These are phyloP conservation scores for Arenaria interpres DNA, from an alignment of 2,113 vertebrate genomes.

Conservation along the genomic window DNA sequence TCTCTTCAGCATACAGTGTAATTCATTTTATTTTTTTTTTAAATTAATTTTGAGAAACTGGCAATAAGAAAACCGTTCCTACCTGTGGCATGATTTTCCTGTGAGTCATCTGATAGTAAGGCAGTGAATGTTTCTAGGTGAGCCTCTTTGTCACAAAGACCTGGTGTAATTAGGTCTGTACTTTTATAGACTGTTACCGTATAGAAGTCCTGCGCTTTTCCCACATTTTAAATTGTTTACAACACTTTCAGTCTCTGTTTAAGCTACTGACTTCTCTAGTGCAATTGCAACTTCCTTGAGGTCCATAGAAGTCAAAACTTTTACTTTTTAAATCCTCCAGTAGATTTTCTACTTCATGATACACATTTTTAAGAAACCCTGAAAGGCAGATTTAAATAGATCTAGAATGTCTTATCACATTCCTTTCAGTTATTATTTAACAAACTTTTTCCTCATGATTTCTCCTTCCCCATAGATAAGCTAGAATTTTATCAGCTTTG, in stretches of 20 bases:
- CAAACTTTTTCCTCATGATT: background rate
- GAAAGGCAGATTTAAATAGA: slow-evolving; percentile 1
- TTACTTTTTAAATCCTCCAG: background rate
- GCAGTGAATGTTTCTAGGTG: background rate
- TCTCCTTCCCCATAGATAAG: background rate
- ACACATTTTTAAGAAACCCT: background rate
- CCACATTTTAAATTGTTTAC: background rate
- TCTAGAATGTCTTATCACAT: background rate
- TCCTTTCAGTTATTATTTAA: slow-evolving; percentile 5
- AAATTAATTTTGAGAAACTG: background rate
- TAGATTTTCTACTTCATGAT: background rate
- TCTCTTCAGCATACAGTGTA: background rate
- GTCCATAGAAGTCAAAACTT: background rate
- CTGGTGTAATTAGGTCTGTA: background rate
- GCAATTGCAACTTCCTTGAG: background rate
- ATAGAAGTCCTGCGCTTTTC: background rate
- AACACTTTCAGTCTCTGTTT: background rate
- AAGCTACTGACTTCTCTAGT: background rate
- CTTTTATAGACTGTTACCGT: background rate
- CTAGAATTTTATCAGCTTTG: background rate
- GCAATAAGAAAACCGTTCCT: background rate
- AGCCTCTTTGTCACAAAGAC: background rate
- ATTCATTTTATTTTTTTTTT: background rate
- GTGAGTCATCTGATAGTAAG: background rate
- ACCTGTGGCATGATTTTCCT: background rate